These are phyloP conservation scores for Hetaerina americana DNA, from an alignment of 1,140 invertebrate genomes.

Conservation along the genomic window DNA sequence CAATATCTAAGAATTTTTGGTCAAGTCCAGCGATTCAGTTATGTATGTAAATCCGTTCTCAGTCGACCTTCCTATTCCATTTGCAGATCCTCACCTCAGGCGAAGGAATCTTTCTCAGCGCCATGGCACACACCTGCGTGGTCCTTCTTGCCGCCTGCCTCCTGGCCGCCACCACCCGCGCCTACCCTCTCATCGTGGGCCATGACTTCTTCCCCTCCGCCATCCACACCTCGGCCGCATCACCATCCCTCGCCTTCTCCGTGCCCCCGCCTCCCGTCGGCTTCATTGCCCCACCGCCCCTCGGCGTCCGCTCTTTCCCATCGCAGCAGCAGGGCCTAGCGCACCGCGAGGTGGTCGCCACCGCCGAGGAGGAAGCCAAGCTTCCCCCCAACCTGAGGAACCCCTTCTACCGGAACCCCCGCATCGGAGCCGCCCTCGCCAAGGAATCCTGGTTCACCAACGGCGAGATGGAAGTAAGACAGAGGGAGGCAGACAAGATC, in stretches of 20 bases:
- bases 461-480: slow-evolving; percentile 37
- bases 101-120: too few species aligned
- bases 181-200: slow-evolving; percentile 18
- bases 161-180: slow-evolving; percentile 25
- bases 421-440: slow-evolving; percentile 50
- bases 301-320: slow-evolving; percentile 19
- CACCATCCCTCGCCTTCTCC: background rate
- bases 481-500: slow-evolving; percentile 65
- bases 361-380: slow-evolving; percentile 40
- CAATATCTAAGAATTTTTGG: too few species aligned
- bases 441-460: slow-evolving; percentile 56
- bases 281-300: slow-evolving; percentile 18
- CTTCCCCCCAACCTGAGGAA: slow-evolving; percentile 47
- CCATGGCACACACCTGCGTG: slow-evolving; percentile 15
- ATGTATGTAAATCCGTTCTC: too few species aligned
- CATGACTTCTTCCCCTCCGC: slow-evolving; percentile 9
- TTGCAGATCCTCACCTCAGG: background rate
- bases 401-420: slow-evolving; percentile 62
- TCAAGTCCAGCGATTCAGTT: too few species aligned
- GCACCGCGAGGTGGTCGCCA: slow-evolving; percentile 44
- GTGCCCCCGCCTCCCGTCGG: background rate
- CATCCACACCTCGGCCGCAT: background rate
- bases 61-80: too few species aligned
- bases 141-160: slow-evolving; percentile 27
- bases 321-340: slow-evolving; percentile 21